Conservation (phyloP, 2,113 vertebrate genomes). For the Sylvilagus bachmani region DNA sequence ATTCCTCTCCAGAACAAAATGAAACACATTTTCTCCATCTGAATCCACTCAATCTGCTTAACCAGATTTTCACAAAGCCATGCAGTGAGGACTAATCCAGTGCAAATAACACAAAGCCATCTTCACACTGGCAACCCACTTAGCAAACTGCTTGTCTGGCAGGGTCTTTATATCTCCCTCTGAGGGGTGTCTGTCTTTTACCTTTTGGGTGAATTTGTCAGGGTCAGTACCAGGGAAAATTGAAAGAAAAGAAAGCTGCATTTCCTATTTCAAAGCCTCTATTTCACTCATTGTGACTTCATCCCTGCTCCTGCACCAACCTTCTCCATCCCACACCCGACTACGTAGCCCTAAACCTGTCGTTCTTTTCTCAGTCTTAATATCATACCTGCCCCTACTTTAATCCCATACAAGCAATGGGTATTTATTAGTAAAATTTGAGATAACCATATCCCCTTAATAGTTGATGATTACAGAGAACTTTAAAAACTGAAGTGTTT, state of each 20-base stretch:
- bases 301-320: neutral
- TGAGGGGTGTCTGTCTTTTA: neutral
- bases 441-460: neutral
- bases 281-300: neutral
- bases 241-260: neutral
- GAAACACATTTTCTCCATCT: conserved; percentile 48
- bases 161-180: neutral
- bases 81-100: neutral
- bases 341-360: neutral
- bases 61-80: conserved; percentile 17
- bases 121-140: neutral
- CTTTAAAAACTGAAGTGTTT: neutral
- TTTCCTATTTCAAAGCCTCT: neutral
- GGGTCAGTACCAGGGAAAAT: neutral
- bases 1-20: conserved; percentile 15
- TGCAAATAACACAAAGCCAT: conserved; percentile 34
- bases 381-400: neutral
- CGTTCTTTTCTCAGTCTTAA: neutral
- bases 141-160: conserved; percentile 15
- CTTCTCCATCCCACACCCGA: fast-evolving
- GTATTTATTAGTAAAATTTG: neutral
- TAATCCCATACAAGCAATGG: neutral
- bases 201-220: conserved; percentile 12
- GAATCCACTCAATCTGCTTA: conserved; percentile 12
- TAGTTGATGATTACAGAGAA: neutral